These are phyloP conservation scores for Ceratina australensis DNA, from an alignment of 1,140 invertebrate species.

Conservation along the genomic window DNA sequence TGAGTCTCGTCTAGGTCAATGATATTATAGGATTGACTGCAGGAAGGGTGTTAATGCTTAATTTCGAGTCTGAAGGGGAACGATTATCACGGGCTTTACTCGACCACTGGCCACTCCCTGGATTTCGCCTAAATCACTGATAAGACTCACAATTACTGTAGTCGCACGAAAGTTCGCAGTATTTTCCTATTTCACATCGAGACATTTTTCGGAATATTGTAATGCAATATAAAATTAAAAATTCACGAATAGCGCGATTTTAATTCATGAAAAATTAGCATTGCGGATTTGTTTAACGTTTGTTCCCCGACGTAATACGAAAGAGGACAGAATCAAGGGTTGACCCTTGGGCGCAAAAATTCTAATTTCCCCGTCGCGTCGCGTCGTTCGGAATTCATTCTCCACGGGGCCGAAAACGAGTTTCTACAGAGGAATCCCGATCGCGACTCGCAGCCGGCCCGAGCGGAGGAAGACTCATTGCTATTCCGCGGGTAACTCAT, in stretches of 20 bases:
- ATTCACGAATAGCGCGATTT: not conserved
- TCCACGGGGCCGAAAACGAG: slow-evolving; percentile 19
- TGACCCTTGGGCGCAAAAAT: not conserved
- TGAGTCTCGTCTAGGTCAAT: slow-evolving; percentile 62
- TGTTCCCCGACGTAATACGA: not conserved
- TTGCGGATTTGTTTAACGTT: not conserved
- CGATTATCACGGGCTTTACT: slow-evolving; percentile 58
- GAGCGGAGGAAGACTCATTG: slow-evolving; percentile 70
- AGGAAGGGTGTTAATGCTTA: slow-evolving; percentile 75
- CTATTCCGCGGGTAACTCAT: slow-evolving; percentile 72
- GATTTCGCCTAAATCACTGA: slow-evolving; percentile 11
- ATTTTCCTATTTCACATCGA: too few relatives aligned
- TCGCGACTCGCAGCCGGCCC: slow-evolving; percentile 23
- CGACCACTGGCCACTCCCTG: slow-evolving; percentile 44
- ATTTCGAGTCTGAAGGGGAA: slow-evolving; percentile 73
- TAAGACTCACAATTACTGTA: slow-evolving; percentile 1
- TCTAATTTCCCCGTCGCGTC: not conserved
- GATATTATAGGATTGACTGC: slow-evolving; percentile 77
- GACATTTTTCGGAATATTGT: not conserved
- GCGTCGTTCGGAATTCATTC: not conserved
- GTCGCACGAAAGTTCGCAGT: not conserved
- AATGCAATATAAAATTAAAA: not conserved
- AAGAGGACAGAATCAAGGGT: not conserved
- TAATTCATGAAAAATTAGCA: slow-evolving; percentile 13
- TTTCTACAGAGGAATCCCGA: slow-evolving; percentile 33